Base-by-base conservation (phyloP, 2,113 vertebrate genomes). In the Pteronura brasiliensis region DNA sequence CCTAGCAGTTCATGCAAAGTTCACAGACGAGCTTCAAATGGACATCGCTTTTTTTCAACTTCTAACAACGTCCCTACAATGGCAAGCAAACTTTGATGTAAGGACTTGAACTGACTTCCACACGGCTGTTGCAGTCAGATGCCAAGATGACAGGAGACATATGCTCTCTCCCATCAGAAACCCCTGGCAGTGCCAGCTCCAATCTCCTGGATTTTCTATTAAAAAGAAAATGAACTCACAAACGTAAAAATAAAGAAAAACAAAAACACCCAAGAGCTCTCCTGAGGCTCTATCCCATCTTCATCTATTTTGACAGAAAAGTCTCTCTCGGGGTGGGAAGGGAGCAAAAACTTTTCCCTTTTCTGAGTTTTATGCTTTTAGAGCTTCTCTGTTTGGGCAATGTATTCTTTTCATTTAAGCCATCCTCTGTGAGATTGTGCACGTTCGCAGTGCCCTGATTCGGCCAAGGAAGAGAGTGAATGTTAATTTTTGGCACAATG, bases 1-100 rank as follows among this genome's bases (percentile, higher is more conserved):
- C 99, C 99, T 99, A 98, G 99, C 98, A 99, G 99, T 99, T 99
- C 99, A 99, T 99, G 99, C 99, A 99, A 99, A 99, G 99, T 99
- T 99, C 99, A 99, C 99, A 99, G 99, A 99, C 99, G 98, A 99
- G 98, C 99, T 99, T 99, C 98, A 99, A 99, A 99, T 99, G 99
- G 99, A 99, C 99, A 99, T 98, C 97, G 98, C 98, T 97, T 98
- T 99, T 98, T 96, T 97, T 90, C 92, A 95, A 98, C 98, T 97
- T 98, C 97, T 98, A 98, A 98, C 99, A 98, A 97, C 84, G 67
- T 98, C 96, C 97, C 97, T 95, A 97, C 96, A 92, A 90, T 97
- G 94, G 97, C 96, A 96, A 98, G 97, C 98, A 98, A 99, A 99
- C 98, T 99, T 99, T 98, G 99, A 23, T 83, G 71, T 88, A 96